Evolutionary conservation across 2,113 vertebrate species (phyloP), one percentile per base, ranked within the genome.

Genomic region (Tenebrosternarchus preto): DNA sequence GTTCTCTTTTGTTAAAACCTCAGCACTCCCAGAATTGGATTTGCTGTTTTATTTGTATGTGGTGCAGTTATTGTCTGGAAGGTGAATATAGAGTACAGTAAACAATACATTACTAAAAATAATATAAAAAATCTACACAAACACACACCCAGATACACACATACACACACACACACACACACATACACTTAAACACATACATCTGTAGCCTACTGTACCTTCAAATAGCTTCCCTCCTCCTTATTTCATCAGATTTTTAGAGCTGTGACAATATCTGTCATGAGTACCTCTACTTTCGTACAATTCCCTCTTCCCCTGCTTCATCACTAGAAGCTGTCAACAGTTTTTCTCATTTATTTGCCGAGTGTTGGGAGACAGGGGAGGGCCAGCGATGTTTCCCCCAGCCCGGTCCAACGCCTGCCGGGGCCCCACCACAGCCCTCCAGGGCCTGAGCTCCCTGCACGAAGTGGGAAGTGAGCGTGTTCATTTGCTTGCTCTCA

Each of bases 281-380:
- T 81, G 84, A 88, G 87, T 85, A 78, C 73, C 84, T 71, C 82
- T 87, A 78, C 84, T 88, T 85, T 85, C 84, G 86, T 88, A 82
- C 84, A 87, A 90, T 91, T 90, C 88, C 88, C 85, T 74, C 72
- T 88, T 82, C 88, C 81, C 86, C 86, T 83, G 82, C 84, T 83
- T 88, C 84, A 87, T 86, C 73, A 82, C 85, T 87, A 88, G 85
- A 64, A 68, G 77, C 88, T 88, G 91, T 91, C 88, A 90, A 86
- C 90, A 82, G 84, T 81, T 81, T 69, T 88, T 89, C 85, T 88
- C 84, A 90, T 93, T 90, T 91, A 88, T 89, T 88, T 91, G 86
- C 89, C 75, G 88, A 90, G 87, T 86, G 88, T 88, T 88, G 85
- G 85, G 66, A 81, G 85, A 85, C 87, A 82, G 60, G 76, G 63